Evolutionary conservation across 2,888 invertebrate genomes (phyloP).

Genomic region (Conistra vaccinii): DNA sequence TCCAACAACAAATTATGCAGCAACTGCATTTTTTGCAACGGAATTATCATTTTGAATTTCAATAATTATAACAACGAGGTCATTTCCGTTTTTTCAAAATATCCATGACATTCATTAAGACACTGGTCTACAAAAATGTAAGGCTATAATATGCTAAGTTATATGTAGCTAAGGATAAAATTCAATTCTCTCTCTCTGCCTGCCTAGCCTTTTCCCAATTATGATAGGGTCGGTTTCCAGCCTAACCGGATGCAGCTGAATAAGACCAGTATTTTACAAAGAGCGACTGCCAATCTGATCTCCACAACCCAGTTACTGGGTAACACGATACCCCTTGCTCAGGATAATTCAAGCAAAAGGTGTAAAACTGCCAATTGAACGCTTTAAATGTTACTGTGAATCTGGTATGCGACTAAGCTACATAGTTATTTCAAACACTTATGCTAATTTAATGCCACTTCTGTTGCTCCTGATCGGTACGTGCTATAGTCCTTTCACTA

Average conservation of each 20-base stretch:
- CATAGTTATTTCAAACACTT: slow-evolving; percentile 15
- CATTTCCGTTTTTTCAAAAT: slow-evolving; percentile 49
- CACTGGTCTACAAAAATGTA: too few species aligned
- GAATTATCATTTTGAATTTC: slow-evolving; percentile 6
- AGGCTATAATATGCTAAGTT: too few species aligned
- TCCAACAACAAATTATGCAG: slow-evolving; percentile 2
- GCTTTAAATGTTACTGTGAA: slow-evolving; percentile 20
- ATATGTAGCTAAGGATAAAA: too few species aligned
- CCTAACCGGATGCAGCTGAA: background rate
- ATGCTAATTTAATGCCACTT: slow-evolving; percentile 19
- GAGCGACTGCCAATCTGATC: background rate
- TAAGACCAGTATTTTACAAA: background rate
- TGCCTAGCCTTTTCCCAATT: background rate
- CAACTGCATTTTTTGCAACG: slow-evolving; percentile 10
- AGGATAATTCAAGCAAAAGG: slow-evolving; percentile 1
- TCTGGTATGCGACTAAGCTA: background rate
- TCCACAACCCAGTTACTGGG: background rate
- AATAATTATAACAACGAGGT: slow-evolving; percentile 23
- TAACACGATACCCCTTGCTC: background rate
- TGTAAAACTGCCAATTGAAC: background rate
- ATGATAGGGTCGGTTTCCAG: background rate
- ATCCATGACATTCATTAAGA: slow-evolving; percentile 2
- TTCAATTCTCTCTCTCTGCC: background rate
- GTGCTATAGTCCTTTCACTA: slow-evolving; percentile 6
- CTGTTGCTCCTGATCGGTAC: background rate